Conservation (phyloP, 1,140 invertebrate species). For the Acromyrmex heyeri region DNA sequence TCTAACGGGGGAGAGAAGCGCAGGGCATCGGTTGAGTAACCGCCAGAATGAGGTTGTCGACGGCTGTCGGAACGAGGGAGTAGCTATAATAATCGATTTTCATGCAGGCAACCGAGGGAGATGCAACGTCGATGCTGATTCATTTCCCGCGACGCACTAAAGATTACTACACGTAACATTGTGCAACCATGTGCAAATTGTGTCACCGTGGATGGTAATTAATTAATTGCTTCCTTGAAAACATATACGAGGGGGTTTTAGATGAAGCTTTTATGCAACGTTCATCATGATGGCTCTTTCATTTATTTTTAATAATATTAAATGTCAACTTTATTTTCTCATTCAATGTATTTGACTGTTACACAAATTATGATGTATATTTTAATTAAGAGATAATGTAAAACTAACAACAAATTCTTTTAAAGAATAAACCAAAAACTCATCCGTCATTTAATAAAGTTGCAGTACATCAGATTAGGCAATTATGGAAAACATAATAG, state of each 20-base stretch:
- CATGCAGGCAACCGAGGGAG: conserved; percentile 9
- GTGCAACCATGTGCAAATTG: conserved; percentile 27
- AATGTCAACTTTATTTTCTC: conserved; percentile 1
- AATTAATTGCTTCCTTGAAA: conserved; percentile 30
- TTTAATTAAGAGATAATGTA: conserved; percentile 4
- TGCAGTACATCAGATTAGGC: neutral
- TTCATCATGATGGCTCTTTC: neutral
- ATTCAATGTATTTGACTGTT: neutral
- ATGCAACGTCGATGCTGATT: conserved; percentile 52
- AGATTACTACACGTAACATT: conserved; percentile 40
- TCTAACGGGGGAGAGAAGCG: neutral
- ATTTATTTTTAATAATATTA: neutral
- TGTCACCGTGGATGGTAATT: conserved; percentile 20
- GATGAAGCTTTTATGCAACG: neutral
- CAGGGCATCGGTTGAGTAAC: conserved; percentile 37
- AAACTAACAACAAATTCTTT: neutral
- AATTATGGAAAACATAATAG: conserved; percentile 14
- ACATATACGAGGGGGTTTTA: neutral
- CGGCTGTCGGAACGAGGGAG: conserved; percentile 64
- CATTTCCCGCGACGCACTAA: neutral
- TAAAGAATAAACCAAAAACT: neutral
- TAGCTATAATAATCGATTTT: conserved; percentile 73
- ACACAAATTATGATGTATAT: conserved; percentile 1
- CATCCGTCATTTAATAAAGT: conserved; percentile 33
- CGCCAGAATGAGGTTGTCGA: conserved; percentile 70